Evolutionary conservation across 2,888 invertebrate species (phyloP).

Genomic region (Resseliella maxima): DNA sequence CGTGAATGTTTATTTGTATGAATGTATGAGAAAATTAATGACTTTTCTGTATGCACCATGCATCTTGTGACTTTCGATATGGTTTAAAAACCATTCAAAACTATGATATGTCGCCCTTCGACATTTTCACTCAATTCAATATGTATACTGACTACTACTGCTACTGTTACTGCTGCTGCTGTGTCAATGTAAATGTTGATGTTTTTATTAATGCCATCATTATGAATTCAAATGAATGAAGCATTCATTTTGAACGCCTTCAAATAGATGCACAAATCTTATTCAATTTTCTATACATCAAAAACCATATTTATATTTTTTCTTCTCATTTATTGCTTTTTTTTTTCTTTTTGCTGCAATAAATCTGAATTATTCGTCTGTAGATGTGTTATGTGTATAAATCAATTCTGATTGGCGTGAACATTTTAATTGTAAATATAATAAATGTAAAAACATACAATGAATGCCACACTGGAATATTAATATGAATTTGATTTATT

Average conservation of each 20-base stretch:
- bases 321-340: too few species aligned
- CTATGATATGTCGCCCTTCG: slow-evolving; percentile 20
- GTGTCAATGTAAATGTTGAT: slow-evolving; percentile 26
- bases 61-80: slow-evolving; percentile 22
- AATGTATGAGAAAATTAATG: not conserved
- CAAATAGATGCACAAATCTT: not conserved
- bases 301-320: not conserved
- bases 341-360: too few species aligned
- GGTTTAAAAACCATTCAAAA: not conserved
- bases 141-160: not conserved
- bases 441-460: not conserved
- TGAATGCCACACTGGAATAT: slow-evolving; percentile 64
- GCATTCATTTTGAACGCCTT: not conserved
- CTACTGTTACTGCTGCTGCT: too few species aligned
- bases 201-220: slow-evolving; percentile 23
- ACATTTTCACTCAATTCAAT: slow-evolving; percentile 3
- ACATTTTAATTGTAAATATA: not conserved
- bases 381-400: not conserved
- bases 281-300: not conserved
- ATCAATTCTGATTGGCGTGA: not conserved
- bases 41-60: not conserved
- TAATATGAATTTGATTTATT: slow-evolving; percentile 32
- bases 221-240: slow-evolving; percentile 23
- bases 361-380: not conserved
- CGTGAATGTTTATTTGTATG: not conserved